phyloP scores from a whole-genome alignment of 2,797 vertebrate species.

The Meda fulgida region DNA sequence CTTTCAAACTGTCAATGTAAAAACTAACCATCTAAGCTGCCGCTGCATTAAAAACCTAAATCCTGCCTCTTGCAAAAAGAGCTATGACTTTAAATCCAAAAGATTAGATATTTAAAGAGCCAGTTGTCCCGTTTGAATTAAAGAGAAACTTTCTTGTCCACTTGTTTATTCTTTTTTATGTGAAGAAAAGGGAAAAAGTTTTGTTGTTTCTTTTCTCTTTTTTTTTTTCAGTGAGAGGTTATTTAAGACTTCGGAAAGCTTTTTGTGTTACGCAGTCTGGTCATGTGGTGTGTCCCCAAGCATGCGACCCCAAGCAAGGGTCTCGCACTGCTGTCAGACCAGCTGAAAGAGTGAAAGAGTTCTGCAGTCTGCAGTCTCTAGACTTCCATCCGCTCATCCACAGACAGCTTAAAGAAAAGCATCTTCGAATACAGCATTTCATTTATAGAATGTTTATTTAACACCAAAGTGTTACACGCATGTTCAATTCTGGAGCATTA shows the following conservation, averaged over 20 bases:
- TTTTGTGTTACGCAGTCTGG: not conserved
- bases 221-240: not conserved
- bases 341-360: slow-evolving; percentile 18
- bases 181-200: not conserved
- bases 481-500: slow-evolving; percentile 3
- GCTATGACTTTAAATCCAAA: not conserved
- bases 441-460: slow-evolving; percentile 15
- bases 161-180: not conserved
- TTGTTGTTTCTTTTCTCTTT: not conserved
- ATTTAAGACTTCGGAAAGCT: slow-evolving; percentile 18
- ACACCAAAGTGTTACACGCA: not conserved
- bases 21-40: not conserved
- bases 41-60: slow-evolving; percentile 21
- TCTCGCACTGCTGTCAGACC: slow-evolving; percentile 25
- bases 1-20: slow-evolving; percentile 9
- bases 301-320: slow-evolving; percentile 7
- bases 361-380: not conserved
- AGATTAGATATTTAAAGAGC: slow-evolving; percentile 7
- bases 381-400: slow-evolving; percentile 19
- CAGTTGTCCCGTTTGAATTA: slow-evolving; percentile 9
- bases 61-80: slow-evolving; percentile 19
- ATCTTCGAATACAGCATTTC: not conserved
- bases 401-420: not conserved
- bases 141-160: not conserved
- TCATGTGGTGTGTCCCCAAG: slow-evolving; percentile 15